Evolutionary conservation across 2,113 vertebrate genomes (phyloP), one percentile per base, ranked within the genome.

Genomic region (Platysteira castanea): DNA sequence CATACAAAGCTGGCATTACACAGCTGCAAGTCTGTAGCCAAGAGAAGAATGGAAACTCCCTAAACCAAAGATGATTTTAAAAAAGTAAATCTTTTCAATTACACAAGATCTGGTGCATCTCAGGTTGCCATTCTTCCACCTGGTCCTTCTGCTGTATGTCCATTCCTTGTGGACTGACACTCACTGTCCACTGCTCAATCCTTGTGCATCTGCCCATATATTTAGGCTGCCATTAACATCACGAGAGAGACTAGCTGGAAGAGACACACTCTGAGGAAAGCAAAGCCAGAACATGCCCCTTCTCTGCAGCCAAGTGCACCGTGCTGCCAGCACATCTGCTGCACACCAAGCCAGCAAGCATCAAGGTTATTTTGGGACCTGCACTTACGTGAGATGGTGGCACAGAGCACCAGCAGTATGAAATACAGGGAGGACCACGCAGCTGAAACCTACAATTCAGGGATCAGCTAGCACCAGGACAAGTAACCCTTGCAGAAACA

Each of bases 321-420:
- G 4, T 37, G 61, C 82, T 96, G 96, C 94, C 96, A 97, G 61
- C 90, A 96, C 84, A 95, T 90, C 93, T 95, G 96, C 84, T 94
- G 61, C 76, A 59, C 87, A 92, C 56, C 83, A 79, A 84, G 67
- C 54, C 70, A 89, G 53, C 0, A 1, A 95, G 47, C 6, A 8
- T 86, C 81, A 89, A 84, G 77, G 64, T 88, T 95, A 91, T 84
- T 90, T 57, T 70, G 92, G 81, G 78, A 84, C 59, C 78, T 82
- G 39, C 52, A 87, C 64, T 50, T 53, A 68, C 57, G 11, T n/a
- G 44, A 73, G 39, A 28, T 35, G 37, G 64, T 31, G 7, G 33
- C 68, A 74, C 46, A 57, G 47, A 81, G 41, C 27, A 47, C 57
- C 77, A 73, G 56, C 23, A 20, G 67, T 13, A 59, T 6, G 39